Conservation (phyloP, 2,888 invertebrate genomes). For the Napeogenes inachia region DNA sequence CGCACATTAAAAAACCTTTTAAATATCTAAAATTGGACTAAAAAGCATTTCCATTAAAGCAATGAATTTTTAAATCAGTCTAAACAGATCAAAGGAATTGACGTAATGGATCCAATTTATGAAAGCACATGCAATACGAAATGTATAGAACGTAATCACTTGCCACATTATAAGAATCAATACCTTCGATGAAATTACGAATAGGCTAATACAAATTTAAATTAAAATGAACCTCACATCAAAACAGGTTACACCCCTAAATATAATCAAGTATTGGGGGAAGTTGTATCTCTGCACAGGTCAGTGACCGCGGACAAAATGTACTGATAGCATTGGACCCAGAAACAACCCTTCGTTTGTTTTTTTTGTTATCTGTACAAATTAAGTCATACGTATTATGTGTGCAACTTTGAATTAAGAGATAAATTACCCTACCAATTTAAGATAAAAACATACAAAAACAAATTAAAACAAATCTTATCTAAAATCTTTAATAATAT, state of each 20-base stretch:
- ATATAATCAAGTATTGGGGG: constrained; percentile 30
- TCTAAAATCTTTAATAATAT: too few relatives aligned
- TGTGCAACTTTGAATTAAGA: not conserved
- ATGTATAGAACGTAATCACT: not conserved
- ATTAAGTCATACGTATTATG: not conserved
- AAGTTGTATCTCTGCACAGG: constrained; percentile 63
- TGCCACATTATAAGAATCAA: not conserved
- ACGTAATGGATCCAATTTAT: constrained; percentile 47
- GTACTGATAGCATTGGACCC: constrained; percentile 35
- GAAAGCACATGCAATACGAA: constrained; percentile 29
- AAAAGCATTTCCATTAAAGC: constrained; percentile 32
- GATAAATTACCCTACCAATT: not conserved
- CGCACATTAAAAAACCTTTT: constrained; percentile 3
- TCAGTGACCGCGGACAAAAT: constrained; percentile 61
- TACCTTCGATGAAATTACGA: too few relatives aligned
- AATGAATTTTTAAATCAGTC: constrained; percentile 33
- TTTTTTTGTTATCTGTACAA: not conserved
- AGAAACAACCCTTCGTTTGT: constrained; percentile 12
- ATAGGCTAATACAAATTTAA: too few relatives aligned
- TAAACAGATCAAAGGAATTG: constrained; percentile 44
- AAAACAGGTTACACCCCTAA: not conserved
- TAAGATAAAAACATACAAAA: not conserved
- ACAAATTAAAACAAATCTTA: not conserved
- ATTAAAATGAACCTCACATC: not conserved
- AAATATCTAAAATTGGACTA: constrained; percentile 26